These are phyloP conservation scores for Elaphurus davidianus DNA, from an alignment of 2,113 vertebrate genomes.

Conservation along the genomic window DNA sequence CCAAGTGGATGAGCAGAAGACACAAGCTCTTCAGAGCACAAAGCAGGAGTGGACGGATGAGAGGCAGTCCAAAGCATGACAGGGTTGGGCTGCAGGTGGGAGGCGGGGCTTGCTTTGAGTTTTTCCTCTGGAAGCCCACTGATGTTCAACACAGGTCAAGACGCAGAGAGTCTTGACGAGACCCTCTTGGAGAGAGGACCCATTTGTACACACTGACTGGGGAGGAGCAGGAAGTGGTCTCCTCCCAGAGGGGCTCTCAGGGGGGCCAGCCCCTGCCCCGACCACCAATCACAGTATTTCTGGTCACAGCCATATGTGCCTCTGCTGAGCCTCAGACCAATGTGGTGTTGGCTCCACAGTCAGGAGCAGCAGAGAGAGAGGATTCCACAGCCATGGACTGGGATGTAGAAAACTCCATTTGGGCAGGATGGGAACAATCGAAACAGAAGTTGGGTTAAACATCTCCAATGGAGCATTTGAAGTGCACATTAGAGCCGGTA, in stretches of 20 bases:
- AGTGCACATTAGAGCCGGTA: background rate
- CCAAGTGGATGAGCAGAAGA: conserved; percentile 97
- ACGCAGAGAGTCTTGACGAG: background rate
- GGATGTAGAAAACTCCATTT: background rate
- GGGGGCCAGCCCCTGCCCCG: accelerated
- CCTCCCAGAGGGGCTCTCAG: background rate
- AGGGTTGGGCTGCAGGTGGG: background rate
- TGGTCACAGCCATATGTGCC: background rate
- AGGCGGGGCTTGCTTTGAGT: background rate
- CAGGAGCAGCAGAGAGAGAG: background rate
- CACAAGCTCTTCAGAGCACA: conserved; percentile 96
- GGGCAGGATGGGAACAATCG: background rate
- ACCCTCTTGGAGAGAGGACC: background rate
- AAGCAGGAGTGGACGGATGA: conserved; percentile 97
- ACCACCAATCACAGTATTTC: background rate
- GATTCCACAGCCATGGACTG: background rate
- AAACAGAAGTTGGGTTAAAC: background rate
- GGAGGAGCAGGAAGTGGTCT: background rate
- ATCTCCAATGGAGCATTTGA: background rate
- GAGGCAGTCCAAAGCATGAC: conserved; percentile 92
- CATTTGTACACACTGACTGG: background rate
- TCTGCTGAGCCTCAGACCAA: background rate
- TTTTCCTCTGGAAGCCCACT: conserved; percentile 71
- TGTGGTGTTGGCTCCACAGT: background rate
- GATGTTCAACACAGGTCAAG: background rate